Percentiles rank a stretch among this genome's conserved stretches.
Conservation (phyloP, 2,888 invertebrate species). For the Formica aserva region DNA sequence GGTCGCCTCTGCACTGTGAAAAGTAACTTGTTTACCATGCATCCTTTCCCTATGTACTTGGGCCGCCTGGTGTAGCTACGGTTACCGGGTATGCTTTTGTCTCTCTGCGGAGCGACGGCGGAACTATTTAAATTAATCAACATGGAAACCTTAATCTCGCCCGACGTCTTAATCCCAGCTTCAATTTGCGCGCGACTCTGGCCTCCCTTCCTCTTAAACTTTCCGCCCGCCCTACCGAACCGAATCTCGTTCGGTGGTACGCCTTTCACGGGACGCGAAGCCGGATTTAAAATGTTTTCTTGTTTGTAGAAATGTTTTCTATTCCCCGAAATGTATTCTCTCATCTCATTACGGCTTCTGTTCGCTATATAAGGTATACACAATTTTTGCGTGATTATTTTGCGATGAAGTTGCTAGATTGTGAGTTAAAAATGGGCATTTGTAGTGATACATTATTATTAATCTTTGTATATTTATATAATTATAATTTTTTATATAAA, state of each 20-base stretch:
- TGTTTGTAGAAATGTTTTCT: conserved; percentile 1
- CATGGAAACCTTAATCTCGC: conserved; percentile 75
- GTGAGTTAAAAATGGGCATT: not conserved
- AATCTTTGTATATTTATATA: not conserved
- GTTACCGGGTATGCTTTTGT: conserved; percentile 64
- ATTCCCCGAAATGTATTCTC: conserved; percentile 30
- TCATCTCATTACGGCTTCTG: conserved; percentile 14
- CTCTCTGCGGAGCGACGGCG: conserved; percentile 58
- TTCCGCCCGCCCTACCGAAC: conserved; percentile 62
- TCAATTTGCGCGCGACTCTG: conserved; percentile 73
- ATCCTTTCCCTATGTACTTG: conserved; percentile 59
- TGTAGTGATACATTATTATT: not conserved
- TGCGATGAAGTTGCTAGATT: not conserved
- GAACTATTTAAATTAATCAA: conserved; percentile 79
- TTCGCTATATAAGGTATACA: not conserved
- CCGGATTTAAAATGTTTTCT: conserved; percentile 46
- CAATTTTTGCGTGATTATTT: conserved; percentile 20
- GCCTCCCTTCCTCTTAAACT: conserved; percentile 60
- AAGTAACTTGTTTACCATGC: conserved; percentile 69
- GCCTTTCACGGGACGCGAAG: conserved; percentile 56
- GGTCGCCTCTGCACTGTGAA: conserved; percentile 46
- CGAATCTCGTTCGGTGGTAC: conserved; percentile 29
- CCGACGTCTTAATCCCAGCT: conserved; percentile 77
- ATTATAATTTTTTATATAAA: not conserved
- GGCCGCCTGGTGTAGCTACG: conserved; percentile 23